phyloP scores from a whole-genome alignment of 2,797 vertebrate species.

The Pseudomugil gertrudae region DNA sequence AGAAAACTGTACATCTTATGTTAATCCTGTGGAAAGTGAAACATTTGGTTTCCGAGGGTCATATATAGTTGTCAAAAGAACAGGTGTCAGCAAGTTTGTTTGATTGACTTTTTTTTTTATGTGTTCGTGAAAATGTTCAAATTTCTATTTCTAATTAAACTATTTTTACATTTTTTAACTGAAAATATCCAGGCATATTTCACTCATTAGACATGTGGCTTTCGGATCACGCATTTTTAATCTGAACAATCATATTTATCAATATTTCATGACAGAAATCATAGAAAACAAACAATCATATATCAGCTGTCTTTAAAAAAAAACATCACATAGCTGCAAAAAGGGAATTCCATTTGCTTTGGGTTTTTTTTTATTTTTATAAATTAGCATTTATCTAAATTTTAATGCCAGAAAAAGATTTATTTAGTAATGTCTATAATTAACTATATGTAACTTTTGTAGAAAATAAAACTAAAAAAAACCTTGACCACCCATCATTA shows the following conservation, averaged over 20 bases:
- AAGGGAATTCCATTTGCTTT: neutral
- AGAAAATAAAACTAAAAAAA: neutral
- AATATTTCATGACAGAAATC: neutral
- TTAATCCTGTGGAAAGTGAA: slow-evolving; percentile 41
- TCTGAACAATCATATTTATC: neutral
- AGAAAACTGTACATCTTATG: slow-evolving; percentile 38
- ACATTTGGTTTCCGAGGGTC: slow-evolving; percentile 27
- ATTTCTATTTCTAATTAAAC: neutral
- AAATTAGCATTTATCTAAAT: neutral
- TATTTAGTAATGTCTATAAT: neutral
- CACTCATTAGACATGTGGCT: neutral
- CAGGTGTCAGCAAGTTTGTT: neutral
- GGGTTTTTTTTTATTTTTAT: neutral
- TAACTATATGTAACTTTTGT: neutral
- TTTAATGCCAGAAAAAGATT: neutral
- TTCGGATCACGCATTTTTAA: neutral
- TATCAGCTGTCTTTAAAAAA: neutral
- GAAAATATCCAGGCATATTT: neutral
- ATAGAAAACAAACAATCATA: neutral
- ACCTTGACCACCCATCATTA: neutral
- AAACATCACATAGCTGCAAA: neutral
- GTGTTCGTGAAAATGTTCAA: neutral
- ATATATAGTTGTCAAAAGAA: slow-evolving; percentile 22
- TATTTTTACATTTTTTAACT: neutral
- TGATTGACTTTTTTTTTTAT: neutral